Conservation (phyloP, 2,113 vertebrate genomes). For the Ginglymostoma cirratum region DNA sequence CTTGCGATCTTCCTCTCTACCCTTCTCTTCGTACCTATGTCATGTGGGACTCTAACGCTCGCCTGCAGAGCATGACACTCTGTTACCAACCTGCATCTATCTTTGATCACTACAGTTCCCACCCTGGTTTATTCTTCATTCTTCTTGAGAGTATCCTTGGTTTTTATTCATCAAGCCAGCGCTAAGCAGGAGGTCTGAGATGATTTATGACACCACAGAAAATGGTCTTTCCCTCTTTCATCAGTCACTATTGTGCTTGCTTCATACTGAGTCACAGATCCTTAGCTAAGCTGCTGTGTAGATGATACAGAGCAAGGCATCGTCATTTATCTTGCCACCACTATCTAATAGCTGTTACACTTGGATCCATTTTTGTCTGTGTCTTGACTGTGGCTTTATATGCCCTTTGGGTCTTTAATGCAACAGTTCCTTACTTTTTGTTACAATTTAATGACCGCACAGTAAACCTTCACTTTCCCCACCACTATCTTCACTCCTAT, state of each 20-base stretch:
- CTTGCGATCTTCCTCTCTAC: not conserved
- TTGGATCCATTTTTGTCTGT: not conserved
- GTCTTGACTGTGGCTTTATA: not conserved
- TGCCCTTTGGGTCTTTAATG: not conserved
- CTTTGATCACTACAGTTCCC: slow-evolving; percentile 19
- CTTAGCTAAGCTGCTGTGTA: not conserved
- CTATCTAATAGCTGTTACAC: not conserved
- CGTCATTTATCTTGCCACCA: not conserved
- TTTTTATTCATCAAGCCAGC: not conserved
- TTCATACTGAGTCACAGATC: not conserved
- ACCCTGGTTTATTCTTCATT: not conserved
- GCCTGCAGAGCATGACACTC: not conserved
- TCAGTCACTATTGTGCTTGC: not conserved
- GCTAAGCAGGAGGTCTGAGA: not conserved
- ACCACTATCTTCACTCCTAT: not conserved
- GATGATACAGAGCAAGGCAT: not conserved
- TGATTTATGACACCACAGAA: slow-evolving; percentile 25
- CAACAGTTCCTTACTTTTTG: not conserved
- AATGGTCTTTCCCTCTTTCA: not conserved
- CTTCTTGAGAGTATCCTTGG: not conserved
- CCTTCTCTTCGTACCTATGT: not conserved
- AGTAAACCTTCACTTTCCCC: not conserved
- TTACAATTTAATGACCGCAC: not conserved
- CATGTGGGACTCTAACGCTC: not conserved
- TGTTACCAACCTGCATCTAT: not conserved